A percentile compares a stretch with the other conserved stretches of the same genome.
phyloP scores from a whole-genome alignment of 2,888 invertebrate species.

The Cerastis rubricosa region DNA sequence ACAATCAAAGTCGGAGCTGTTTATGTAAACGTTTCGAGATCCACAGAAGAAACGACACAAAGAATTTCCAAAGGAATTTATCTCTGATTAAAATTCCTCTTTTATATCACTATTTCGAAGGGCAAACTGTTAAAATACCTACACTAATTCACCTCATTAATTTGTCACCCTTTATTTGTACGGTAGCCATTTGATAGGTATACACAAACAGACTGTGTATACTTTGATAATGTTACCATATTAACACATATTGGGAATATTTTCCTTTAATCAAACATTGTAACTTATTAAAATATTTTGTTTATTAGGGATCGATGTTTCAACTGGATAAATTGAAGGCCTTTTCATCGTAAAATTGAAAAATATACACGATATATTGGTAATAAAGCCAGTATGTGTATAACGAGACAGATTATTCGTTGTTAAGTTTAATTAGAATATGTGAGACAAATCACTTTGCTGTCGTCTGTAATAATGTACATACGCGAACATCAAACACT shows the following conservation, averaged over 20 bases:
- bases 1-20: constrained; percentile 64
- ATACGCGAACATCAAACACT: constrained; percentile 20
- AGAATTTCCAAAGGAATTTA: constrained; percentile 59
- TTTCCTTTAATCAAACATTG: constrained; percentile 30
- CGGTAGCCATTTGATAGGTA: constrained; percentile 30
- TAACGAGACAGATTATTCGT: constrained; percentile 4
- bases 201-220: constrained; percentile 30
- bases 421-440: constrained; percentile 9
- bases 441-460: constrained; percentile 22
- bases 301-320: constrained; percentile 34
- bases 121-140: constrained; percentile 36
- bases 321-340: constrained; percentile 1
- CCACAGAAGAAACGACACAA: constrained; percentile 46
- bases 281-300: constrained; percentile 14
- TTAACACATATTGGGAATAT: constrained; percentile 34
- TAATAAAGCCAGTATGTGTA: not conserved
- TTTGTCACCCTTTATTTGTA: constrained; percentile 40
- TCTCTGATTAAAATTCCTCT: constrained; percentile 35
- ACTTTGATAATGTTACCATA: constrained; percentile 34
- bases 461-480: constrained; percentile 37
- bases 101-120: constrained; percentile 15
- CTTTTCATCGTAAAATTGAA: constrained; percentile 5
- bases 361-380: not conserved
- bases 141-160: constrained; percentile 42
- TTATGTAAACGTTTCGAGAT: constrained; percentile 57